These are phyloP conservation scores for Propithecus coquereli DNA, from an alignment of 2,113 vertebrate species.

Conservation along the genomic window DNA sequence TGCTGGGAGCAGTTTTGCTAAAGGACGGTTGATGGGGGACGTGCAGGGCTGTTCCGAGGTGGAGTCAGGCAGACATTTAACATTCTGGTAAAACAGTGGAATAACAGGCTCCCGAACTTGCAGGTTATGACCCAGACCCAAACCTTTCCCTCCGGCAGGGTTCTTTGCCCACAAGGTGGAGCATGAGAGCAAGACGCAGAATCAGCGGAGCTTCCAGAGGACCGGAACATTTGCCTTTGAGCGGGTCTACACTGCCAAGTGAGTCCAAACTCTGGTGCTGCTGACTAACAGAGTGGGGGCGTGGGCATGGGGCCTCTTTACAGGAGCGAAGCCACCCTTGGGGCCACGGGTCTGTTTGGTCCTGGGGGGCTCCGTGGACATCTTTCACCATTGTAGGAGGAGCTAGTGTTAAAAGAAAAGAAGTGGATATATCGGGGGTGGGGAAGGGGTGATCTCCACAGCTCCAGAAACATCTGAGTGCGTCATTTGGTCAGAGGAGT, in stretches of 20 bases:
- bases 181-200: conserved; percentile 85
- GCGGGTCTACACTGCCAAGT: conserved; percentile 93
- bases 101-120: neutral
- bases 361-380: neutral
- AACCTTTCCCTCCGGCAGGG: conserved; percentile 77
- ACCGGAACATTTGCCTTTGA: conserved; percentile 83
- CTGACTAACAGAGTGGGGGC: neutral
- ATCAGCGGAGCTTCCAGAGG: conserved; percentile 79
- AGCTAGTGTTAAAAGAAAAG: neutral
- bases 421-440: neutral
- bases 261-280: conserved; percentile 77
- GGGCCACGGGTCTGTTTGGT: neutral
- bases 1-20: neutral
- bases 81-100: neutral
- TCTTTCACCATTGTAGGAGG: neutral
- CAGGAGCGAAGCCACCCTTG: neutral
- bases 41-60: neutral
- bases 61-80: neutral
- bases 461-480: neutral
- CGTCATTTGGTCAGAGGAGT: neutral
- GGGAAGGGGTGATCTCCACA: neutral
- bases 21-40: neutral
- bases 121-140: neutral
- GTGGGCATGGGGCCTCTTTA: too few species aligned
- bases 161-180: conserved; percentile 95